Conservation (phyloP, 2,888 invertebrate genomes). For the Epinotia bilunana region DNA sequence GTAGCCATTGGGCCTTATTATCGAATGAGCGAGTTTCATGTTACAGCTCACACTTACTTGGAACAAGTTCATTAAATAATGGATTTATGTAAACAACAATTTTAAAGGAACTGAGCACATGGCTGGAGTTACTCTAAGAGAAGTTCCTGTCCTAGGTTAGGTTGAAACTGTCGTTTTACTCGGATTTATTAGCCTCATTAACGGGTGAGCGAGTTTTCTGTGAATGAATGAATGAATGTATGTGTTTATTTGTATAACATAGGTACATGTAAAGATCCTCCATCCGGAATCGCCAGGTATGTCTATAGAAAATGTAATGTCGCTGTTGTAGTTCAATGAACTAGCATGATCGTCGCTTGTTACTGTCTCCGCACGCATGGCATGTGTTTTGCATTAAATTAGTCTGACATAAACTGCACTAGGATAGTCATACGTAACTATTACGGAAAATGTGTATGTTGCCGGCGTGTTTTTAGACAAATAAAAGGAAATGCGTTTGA, state of each 20-base stretch:
- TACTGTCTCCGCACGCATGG: constrained; percentile 20
- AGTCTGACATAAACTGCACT: not conserved
- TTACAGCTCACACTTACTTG: not conserved
- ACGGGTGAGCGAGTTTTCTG: not conserved
- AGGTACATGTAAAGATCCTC: too few species aligned
- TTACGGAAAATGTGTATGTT: not conserved
- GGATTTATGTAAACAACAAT: not conserved
- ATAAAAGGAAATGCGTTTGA: not conserved
- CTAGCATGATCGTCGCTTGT: constrained; percentile 25
- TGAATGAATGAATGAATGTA: too few species aligned
- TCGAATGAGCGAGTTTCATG: too few species aligned
- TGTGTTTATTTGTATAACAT: too few species aligned
- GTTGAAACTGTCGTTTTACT: too few species aligned
- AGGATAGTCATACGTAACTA: not conserved
- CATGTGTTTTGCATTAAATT: constrained; percentile 12
- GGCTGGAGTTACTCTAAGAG: too few species aligned
- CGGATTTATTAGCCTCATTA: too few species aligned
- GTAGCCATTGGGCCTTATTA: too few species aligned
- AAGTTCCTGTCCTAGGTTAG: too few species aligned
- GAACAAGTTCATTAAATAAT: not conserved
- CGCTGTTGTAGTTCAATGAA: constrained; percentile 16
- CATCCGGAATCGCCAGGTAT: not conserved
- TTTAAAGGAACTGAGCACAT: too few species aligned
- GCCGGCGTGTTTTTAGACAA: not conserved
- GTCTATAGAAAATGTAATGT: constrained; percentile 5